Evolutionary conservation across 2,888 invertebrate species (phyloP), one percentile per base, ranked within the genome.

Genomic region (Aquatica leii): DNA sequence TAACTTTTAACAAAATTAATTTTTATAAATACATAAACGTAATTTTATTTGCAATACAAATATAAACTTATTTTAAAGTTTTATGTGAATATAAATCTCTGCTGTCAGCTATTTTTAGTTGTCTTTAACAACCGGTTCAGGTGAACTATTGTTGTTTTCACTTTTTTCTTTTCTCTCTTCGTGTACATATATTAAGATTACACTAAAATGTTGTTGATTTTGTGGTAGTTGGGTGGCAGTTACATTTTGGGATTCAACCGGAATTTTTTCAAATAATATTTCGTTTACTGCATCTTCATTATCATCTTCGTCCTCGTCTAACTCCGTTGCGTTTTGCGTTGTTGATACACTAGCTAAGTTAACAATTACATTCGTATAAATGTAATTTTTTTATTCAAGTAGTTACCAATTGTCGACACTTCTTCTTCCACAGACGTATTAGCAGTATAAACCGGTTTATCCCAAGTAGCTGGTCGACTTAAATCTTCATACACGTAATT

Each of bases 401-500:
- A n/a, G n/a, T n/a, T n/a, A n/a, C n/a, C n/a, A n/a, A 24, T 6
- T 24, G 24, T 2, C 24, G 24, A 24, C 9, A 17, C 5, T 18
- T 15, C 5, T 52, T 12, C 52, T 24, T 12, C 21, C n/a, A 14
- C 21, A 17, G 21, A 11, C 6, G 2, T 20, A 8, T 15, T 14
- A 9, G 18, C 31, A 0, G 53, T 55, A 17, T 62, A 65, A 0
- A 73, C 69, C 52, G 83, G 76, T 71, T 75, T 74, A 69, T 81
- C 75, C 74, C 77, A 77, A 48, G 80, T 72, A 66, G 77, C 71
- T 35, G 82, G 82, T 67, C 83, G 69, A 74, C 83, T 83, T 67
- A 85, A 75, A 74, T 88, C 86, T 69, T 85, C 84, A 18, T 88
- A 84, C 54, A 86, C 80, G 71, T 88, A 88, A n/a, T 88, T 86